These are phyloP conservation scores for Prochilodus magdalenae DNA, from an alignment of 2,113 vertebrate species.

Conservation along the genomic window DNA sequence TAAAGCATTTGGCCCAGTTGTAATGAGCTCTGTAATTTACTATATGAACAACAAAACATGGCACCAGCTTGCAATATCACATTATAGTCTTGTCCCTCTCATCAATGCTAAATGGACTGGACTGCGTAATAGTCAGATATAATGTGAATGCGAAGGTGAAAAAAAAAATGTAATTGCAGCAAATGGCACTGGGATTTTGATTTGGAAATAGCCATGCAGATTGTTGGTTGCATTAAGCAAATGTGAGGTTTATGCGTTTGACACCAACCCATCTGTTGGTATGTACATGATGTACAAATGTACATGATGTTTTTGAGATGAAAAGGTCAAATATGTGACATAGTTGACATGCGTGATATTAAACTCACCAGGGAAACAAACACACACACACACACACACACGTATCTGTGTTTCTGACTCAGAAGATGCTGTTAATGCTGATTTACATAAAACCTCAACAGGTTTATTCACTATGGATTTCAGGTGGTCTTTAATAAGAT, in stretches of 20 bases:
- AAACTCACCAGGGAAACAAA: not conserved
- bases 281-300: not conserved
- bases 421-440: not conserved
- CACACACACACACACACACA: not conserved
- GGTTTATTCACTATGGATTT: conserved; percentile 8
- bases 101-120: conserved; percentile 25
- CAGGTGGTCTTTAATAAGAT: conserved; percentile 13
- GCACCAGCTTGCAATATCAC: conserved; percentile 5
- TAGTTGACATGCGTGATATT: not conserved
- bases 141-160: conserved; percentile 25
- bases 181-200: conserved; percentile 27
- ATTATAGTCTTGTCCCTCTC: not conserved
- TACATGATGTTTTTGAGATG: not conserved
- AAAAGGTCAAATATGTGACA: not conserved
- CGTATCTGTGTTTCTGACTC: not conserved
- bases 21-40: conserved; percentile 29
- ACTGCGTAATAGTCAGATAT: conserved; percentile 15
- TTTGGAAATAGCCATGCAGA: conserved; percentile 27
- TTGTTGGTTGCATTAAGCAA: conserved; percentile 38
- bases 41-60: conserved; percentile 27
- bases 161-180: not conserved
- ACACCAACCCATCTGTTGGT: conserved; percentile 42
- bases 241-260: conserved; percentile 28
- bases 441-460: conserved; percentile 5
- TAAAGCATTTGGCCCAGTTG: conserved; percentile 11